These are phyloP conservation scores for Drosophila pachea DNA, from an alignment of 1,140 invertebrate species.

Conservation along the genomic window DNA sequence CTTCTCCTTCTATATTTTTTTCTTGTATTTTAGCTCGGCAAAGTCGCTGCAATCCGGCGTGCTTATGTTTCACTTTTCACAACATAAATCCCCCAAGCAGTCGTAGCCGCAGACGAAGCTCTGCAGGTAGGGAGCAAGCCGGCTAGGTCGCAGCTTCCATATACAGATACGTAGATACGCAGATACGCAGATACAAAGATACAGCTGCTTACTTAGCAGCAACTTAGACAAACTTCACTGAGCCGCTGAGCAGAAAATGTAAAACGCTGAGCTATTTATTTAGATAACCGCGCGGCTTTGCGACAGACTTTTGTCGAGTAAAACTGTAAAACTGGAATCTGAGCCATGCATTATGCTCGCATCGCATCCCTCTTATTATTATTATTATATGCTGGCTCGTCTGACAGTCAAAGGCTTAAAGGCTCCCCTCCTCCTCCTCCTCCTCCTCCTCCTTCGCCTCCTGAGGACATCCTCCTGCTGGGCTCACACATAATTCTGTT, in stretches of 20 bases:
- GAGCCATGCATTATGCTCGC: conserved; percentile 62
- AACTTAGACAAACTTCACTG: conserved; percentile 47
- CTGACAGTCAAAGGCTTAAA: conserved; percentile 60
- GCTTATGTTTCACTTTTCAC: conserved; percentile 76
- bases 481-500: conserved; percentile 37
- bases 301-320: conserved; percentile 12
- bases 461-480: conserved; percentile 48
- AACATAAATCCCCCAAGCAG: conserved; percentile 71
- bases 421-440: background rate
- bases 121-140: conserved; percentile 20
- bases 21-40: conserved; percentile 45
- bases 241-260: conserved; percentile 24
- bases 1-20: conserved; percentile 21
- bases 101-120: conserved; percentile 48
- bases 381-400: conserved; percentile 25
- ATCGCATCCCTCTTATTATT: conserved; percentile 49
- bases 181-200: conserved; percentile 5
- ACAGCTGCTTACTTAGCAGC: conserved; percentile 23
- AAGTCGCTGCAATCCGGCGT: conserved; percentile 66
- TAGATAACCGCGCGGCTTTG: conserved; percentile 48
- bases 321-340: conserved; percentile 50
- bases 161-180: conserved; percentile 17
- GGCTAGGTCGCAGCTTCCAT: conserved; percentile 8
- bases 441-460: background rate
- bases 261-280: conserved; percentile 72